Conservation (phyloP, 2,888 invertebrate species). For the Crioceris asparagi region DNA sequence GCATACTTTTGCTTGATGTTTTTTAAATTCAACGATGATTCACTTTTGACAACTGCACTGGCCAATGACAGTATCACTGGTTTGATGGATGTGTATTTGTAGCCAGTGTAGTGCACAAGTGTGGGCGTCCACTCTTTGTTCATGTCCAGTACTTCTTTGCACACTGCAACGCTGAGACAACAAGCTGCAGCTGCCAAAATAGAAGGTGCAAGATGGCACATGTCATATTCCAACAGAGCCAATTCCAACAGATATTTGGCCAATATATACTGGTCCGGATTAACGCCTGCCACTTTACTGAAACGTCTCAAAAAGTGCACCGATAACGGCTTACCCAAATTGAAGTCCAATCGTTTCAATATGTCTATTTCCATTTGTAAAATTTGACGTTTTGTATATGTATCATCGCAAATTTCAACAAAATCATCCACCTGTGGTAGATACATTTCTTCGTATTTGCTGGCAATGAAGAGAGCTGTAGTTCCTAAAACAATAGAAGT, state of each 20-base stretch:
- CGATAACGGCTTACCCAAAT: constrained; percentile 76
- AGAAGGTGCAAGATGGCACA: constrained; percentile 73
- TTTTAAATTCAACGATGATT: constrained; percentile 58
- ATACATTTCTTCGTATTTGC: constrained; percentile 92
- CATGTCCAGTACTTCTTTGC: constrained; percentile 41
- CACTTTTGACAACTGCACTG: constrained; percentile 53
- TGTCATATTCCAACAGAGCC: constrained; percentile 65
- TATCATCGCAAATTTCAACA: constrained; percentile 81
- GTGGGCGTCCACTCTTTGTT: constrained; percentile 60
- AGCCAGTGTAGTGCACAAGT: constrained; percentile 65
- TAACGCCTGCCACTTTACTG: constrained; percentile 50
- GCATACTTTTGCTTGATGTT: constrained; percentile 60
- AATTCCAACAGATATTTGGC: constrained; percentile 90
- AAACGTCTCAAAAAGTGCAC: constrained; percentile 80
- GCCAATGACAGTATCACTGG: constrained; percentile 62
- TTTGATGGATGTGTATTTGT: constrained; percentile 55
- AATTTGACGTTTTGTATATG: constrained; percentile 70
- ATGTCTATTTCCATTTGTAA: constrained; percentile 75
- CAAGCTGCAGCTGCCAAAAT: constrained; percentile 72
- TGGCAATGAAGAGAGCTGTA: constrained; percentile 79
- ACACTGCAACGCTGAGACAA: constrained; percentile 53
- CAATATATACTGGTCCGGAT: constrained; percentile 35
- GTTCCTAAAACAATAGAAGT: constrained; percentile 34
- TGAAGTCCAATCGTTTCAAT: constrained; percentile 63
- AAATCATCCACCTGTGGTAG: constrained; percentile 81